Evolutionary conservation across 2,888 invertebrate genomes (phyloP), one percentile per base, ranked within the genome.

Genomic region (Poecilobothrus nobilitatus): DNA sequence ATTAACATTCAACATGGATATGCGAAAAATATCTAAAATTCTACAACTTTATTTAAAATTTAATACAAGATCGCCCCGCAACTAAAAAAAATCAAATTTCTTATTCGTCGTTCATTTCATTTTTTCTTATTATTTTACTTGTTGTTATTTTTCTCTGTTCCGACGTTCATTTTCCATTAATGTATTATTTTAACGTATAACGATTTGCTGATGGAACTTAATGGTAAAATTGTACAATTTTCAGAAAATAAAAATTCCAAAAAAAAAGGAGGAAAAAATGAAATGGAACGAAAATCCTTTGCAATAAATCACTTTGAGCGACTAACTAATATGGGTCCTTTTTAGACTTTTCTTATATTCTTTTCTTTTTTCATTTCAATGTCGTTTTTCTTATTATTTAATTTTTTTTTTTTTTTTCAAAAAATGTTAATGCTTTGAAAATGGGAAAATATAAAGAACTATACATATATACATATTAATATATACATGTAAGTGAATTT

Each of bases 281-380:
- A 53, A 53, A 53, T 53, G 53, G 53, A 53, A 53, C 53, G 53
- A 53, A 53, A 53, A 53, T 53, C 53, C 53, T 53, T 53, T 53
- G 18, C 18, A 53, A 53, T 53, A 53, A 53, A 53, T 53, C 53
- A 53, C 53, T 53, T 53, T 53, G 53, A 53, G 53, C 53, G 53
- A 53, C 53, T 53, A 53, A 53, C 53, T 53, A 53, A 53, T 53
- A 53, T 53, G 53, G 53, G 53, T 53, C 53, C 53, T 53, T 53
- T 53, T 53, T 27, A 27, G 27, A 27, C 5, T 27, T 53, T 53
- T 53, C 15, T 53, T 15, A 53, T 53, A 12, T 53, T 18, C 18
- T 53, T 53, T n/a, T 53, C 6, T 53, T 53, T 6, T 37, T 37
- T 8, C 7, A 10, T 37, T 37, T 37, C 37, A 12, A 10, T 37